Evolutionary conservation across 2,888 invertebrate species (phyloP).

Genomic region (Ochropacha duplaris): DNA sequence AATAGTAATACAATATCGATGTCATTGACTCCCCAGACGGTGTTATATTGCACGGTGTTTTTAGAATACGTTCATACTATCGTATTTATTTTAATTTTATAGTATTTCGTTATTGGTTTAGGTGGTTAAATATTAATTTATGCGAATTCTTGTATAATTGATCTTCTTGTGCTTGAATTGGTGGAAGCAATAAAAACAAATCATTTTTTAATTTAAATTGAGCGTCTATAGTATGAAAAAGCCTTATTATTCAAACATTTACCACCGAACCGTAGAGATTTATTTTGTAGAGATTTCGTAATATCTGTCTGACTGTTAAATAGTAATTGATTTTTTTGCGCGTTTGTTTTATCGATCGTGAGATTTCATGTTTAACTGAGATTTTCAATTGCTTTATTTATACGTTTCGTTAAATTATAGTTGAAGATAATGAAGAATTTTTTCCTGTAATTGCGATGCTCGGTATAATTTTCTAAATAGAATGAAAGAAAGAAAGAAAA

Average conservation of each 20-base stretch:
- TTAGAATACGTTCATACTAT: conserved; percentile 14
- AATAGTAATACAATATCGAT: conserved; percentile 55
- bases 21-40: conserved; percentile 54
- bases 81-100: background rate
- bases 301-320: background rate
- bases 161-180: no score
- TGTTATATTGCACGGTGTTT: conserved; percentile 30
- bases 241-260: background rate
- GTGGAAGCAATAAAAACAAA: no score
- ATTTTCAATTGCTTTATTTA: no score
- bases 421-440: no score
- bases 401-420: no score
- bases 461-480: no score
- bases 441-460: no score
- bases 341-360: background rate
- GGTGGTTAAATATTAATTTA: background rate
- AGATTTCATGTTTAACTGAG: background rate
- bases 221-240: background rate
- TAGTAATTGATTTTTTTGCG: background rate
- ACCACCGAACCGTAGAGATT: no score
- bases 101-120: background rate
- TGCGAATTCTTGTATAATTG: no score
- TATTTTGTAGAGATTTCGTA: background rate
- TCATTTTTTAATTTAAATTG: background rate
- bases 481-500: no score